Base-by-base conservation (phyloP, 2,888 invertebrate genomes). In the Heliconius ethilla region DNA sequence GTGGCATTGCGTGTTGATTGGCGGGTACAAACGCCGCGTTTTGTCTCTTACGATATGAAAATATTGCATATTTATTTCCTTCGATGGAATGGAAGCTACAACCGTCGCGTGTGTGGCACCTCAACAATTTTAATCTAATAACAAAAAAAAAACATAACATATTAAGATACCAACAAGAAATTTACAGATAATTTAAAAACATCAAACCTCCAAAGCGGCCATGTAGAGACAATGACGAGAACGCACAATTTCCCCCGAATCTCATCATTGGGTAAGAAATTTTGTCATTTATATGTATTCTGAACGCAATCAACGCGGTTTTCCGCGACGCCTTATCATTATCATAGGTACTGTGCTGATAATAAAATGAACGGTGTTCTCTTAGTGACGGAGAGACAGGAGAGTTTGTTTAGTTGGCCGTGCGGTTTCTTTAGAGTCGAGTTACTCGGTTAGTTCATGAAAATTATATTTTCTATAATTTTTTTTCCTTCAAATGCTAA, bases 201-300 rank as follows among this genome's bases (percentile, higher is more conserved):
- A 63, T 62, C 74, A 40, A 63, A 51, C 27, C 25, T 45, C 63
- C 22, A 62, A 63, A n/a, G 11, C 37, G 33, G 62, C 73, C 62
- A 22, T 75, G 15, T 10, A 62, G 63, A 59, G 62, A 70, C 69
- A 70, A 69, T 45, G 59, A 51, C 40, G 70, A 73, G 33, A 45
- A 73, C 79, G 62, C 70, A 74, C 76, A 78, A 80, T 76, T 80
- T 70, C 55, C 75, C 45, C 67, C 29, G 63, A 63, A 63, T 74
- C 63, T 74, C 63, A 74, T 67, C 55, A 67, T 72, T 63, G 63
- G 67, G 65, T 25, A 74, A 63, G 55, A 80, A 80, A 80, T 80
- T 75, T 45, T 75, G 78, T 77, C 80, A 80, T 80, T 80, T 77
- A 77, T 81, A 81, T 82, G 82, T 79, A 82, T 82, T 81, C 80